Evolutionary conservation across 2,113 vertebrate genomes (phyloP).

Genomic region (Ciconia boyciana): DNA sequence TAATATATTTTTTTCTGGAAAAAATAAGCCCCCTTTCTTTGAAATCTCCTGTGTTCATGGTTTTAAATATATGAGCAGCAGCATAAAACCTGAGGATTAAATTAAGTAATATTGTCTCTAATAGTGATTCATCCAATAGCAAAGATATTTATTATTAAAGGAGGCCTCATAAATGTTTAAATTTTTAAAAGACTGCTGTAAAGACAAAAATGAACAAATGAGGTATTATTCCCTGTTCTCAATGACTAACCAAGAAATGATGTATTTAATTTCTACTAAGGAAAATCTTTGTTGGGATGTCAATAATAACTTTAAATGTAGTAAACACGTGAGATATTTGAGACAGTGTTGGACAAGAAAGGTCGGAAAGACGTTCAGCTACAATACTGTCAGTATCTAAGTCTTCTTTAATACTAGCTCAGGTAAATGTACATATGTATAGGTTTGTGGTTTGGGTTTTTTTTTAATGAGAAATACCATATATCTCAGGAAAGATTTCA

Average conservation of each 20-base stretch:
- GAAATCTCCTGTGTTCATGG: background rate
- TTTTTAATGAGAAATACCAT: background rate
- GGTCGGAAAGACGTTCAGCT: background rate
- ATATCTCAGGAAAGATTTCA: background rate
- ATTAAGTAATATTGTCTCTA: background rate
- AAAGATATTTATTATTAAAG: background rate
- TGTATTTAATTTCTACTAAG: background rate
- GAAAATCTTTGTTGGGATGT: background rate
- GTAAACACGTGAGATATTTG: background rate
- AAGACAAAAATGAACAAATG: background rate
- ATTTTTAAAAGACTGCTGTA: background rate
- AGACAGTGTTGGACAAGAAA: background rate
- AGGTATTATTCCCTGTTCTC: background rate
- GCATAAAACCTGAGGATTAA: background rate
- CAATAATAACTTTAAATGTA: background rate
- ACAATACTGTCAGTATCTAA: background rate
- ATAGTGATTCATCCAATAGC: background rate
- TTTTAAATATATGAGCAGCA: background rate
- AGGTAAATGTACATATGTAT: background rate
- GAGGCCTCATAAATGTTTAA: background rate
- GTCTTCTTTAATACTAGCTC: background rate
- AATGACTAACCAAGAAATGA: background rate
- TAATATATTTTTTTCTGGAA: background rate
- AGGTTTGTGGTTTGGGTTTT: fast-evolving
- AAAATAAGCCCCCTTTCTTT: background rate